Base-by-base conservation (phyloP, 2,113 vertebrate species). In the Alaudala cheleensis region DNA sequence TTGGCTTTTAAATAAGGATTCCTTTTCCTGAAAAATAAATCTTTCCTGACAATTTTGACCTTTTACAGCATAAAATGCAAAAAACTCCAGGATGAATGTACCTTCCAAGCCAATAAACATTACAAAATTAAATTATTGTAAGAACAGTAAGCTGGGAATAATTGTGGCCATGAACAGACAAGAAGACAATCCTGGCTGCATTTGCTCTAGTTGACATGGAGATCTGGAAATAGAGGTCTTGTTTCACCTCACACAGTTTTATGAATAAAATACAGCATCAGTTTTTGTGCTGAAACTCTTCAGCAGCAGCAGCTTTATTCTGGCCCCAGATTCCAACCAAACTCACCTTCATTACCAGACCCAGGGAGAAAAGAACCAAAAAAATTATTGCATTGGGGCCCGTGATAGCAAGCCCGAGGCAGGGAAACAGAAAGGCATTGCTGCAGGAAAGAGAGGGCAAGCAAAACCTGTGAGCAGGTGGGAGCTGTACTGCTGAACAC, bases 41-140 rank as follows among this genome's bases (percentile, higher is more conserved):
- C 93, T 95, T 93, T 62, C 57, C 67, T 95, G 96, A 94, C 95
- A 95, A 83, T 86, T 80, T 51, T 96, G 96, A 97, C 95, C 94
- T 96, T 96, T 95, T 92, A 53, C 71, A 93, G 88, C 72, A 83
- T 28, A 69, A 93, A 94, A 96, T 80, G 53, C 31, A 93, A 94
- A 90, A 87, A 76, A 42, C 29, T 12, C 18, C 34, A 47, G 83
- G 85, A 92, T 69, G 62, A 89, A 85, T 88, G 77, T 77, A 77
- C 74, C 82, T 93, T 97, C 82, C 21, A 56, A 94, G 45, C 14
- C 82, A 95, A 93, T 95, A 92, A 89, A 69, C 56, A 87, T 89
- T 87, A 95, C 42, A 58, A 81, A 95, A 89, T 78, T 65, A 67
- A 71, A 85, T 72, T 85, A 71, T 67, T 9, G 1, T 72, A 82